Evolutionary conservation across 1,140 invertebrate genomes (phyloP), one percentile per base, ranked within the genome.

Genomic region (Drosophila rhopaloa): DNA sequence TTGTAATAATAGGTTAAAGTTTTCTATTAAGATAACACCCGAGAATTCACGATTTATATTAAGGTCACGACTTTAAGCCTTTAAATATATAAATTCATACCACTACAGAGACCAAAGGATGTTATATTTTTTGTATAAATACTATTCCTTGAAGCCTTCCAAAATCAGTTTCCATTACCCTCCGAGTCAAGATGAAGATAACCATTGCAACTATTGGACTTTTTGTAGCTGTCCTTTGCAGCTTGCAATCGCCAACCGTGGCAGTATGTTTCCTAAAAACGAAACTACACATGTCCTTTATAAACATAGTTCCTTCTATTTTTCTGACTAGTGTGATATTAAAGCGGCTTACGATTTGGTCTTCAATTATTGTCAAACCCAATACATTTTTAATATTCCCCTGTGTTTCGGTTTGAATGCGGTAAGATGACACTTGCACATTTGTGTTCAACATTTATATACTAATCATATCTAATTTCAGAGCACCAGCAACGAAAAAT

Each of bases 181-280:
- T 0, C 8, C 2, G 9, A 14, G 1, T 11, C 19, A 56, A 29
- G 6, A 56, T 50, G 48, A 32, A 50, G 29, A 11, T 35, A 5
- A 50, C 48, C 48, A 35, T 50, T 50, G 48, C 48, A 14, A 50
- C 35, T 35, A n/a, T 35, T 8, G 48, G 27, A 32, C 7, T 50
- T 35, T 50, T 50, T 14, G n/a, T 35, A n/a, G 29, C 29, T 10
- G 1, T 50, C n/a, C 10, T 50, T 4, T 50, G 48, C 48, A 16
- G 8, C n/a, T 7, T 10, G 13, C 27, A 50, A 50, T 8, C 27
- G 7, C 8, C 29, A 8, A 35, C 8, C 5, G 4, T n/a, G 5
- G 48, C 27, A 1, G 47, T 48, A 48, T 8, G 47, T 13, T 29
- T 2, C 3, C 13, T 29, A 13, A 13, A 6, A 47, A 6, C 8